Evolutionary conservation across 2,113 vertebrate species (phyloP), one percentile per base, ranked within the genome.

Genomic region (Syngnathus scovelli): DNA sequence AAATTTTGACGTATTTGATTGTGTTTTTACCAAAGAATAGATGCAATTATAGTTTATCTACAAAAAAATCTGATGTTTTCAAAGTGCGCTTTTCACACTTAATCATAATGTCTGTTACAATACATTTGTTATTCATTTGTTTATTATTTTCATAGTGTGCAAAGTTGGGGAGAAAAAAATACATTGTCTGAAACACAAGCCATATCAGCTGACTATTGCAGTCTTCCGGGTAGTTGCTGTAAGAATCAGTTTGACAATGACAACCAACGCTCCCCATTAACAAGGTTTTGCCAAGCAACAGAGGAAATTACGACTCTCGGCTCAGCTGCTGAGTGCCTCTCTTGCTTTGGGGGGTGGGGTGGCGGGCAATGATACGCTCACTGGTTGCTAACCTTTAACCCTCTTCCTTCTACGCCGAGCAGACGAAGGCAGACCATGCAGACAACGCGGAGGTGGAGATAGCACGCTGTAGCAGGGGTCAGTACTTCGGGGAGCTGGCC

Each of bases 401-500:
- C 72, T 48, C 36, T 46, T 13, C 15, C 15, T 18, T 7, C 23
- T 44, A 62, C 41, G 62, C 54, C 48, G 58, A 43, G 37, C 86
- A 99, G 96, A 99, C 95, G 43, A 93, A 96, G 91, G 88, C 91
- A 0, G 93, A 85, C 88, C 94, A 94, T 75, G 94, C 95, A 83
- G 91, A 89, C 69, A 97, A 94, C 77, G 90, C 92, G 51, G 95
- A 99, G 85, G 96, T 98, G 73, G 97, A 98, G 90, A 93, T 99
- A 77, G 88, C 95, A 6, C 94, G 94, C 76, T 99, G 94, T 89
- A 93, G 83, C 83, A 94, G 92, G 89, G 97, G 96, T 71, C 97
- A 98, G 49, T 99, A 98, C 91, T 99, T 99, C 66, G 97, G 97
- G 85, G 97, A 99, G 82, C 94, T 99, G 84, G 96, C 96, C 70